Evolutionary conservation across 37 sponge, comb jelly and placozoan species (phyloP).

Genomic region (Geodia barretti): DNA sequence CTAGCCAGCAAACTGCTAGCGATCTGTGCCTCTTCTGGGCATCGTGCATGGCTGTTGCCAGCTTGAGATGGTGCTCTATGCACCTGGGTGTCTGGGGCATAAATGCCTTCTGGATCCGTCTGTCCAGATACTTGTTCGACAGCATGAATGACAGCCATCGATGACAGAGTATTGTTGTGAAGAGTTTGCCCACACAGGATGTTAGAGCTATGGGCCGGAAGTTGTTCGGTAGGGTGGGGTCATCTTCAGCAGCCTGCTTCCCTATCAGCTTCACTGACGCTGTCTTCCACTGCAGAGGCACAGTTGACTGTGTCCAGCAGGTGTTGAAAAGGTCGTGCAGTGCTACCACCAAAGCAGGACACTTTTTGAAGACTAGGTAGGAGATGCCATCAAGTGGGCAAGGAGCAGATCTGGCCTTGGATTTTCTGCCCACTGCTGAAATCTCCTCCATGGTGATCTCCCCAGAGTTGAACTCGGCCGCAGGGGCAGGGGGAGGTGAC

Average conservation of each 20-base stretch:
- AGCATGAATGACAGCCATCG: too few relatives aligned
- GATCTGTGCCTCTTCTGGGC: conserved; percentile 16
- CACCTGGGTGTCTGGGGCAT: too few relatives aligned
- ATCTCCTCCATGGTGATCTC: too few relatives aligned
- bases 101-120: too few relatives aligned
- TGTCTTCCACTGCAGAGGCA: conserved; percentile 12
- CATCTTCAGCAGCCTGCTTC: conserved; percentile 16
- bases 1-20: conserved; percentile 26
- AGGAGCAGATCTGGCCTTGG: too few relatives aligned
- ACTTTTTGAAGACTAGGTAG: conserved; percentile 20
- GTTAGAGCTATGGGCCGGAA: too few relatives aligned
- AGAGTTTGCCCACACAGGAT: too few relatives aligned
- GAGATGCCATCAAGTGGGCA: conserved; percentile 2
- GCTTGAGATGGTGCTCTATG: conserved; percentile 27
- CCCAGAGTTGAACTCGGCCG: too few relatives aligned
- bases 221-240: conserved; percentile 21
- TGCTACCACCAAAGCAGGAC: conserved; percentile 9
- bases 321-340: conserved; percentile 8
- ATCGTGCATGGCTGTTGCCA: conserved; percentile 11
- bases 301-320: conserved; percentile 7
- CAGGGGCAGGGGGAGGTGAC: too few relatives aligned
- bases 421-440: too few relatives aligned
- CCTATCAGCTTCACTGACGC: conserved; percentile 10
- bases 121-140: too few relatives aligned
- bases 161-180: too few relatives aligned